A percentile compares a stretch with the other conserved stretches of the same genome.
Evolutionary conservation across 2,888 invertebrate genomes (phyloP).

Genomic region (Bimastos eiseni): DNA sequence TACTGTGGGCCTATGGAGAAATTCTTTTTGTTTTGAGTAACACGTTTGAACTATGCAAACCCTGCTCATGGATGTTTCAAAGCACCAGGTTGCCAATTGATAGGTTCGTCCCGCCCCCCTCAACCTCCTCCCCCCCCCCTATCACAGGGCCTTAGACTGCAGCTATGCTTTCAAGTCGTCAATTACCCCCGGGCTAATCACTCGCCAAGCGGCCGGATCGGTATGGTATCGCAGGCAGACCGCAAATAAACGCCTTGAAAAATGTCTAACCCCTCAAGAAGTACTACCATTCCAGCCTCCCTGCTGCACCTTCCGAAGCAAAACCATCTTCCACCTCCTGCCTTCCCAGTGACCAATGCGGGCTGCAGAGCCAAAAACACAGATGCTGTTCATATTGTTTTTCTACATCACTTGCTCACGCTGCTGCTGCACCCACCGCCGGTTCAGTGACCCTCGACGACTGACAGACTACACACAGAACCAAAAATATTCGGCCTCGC

Average conservation of each 20-base stretch:
- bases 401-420: background rate
- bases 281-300: background rate
- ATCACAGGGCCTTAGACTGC: background rate
- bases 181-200: background rate
- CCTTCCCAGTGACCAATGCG: background rate
- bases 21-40: background rate
- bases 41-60: background rate
- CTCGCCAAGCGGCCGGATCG: background rate
- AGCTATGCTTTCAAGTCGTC: background rate
- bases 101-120: background rate
- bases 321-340: background rate
- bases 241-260: background rate
- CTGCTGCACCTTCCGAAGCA: background rate
- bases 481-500: background rate
- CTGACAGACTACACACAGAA: background rate
- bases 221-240: background rate
- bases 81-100: background rate
- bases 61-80: background rate
- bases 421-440: background rate
- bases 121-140: background rate
- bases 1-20: no score
- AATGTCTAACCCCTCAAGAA: background rate
- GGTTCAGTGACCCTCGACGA: background rate
- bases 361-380: background rate
- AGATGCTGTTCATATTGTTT: background rate